A percentile compares a stretch with the other conserved stretches of the same genome.
Conservation (phyloP, 1,140 invertebrate species). For the Dinoponera quadriceps region DNA sequence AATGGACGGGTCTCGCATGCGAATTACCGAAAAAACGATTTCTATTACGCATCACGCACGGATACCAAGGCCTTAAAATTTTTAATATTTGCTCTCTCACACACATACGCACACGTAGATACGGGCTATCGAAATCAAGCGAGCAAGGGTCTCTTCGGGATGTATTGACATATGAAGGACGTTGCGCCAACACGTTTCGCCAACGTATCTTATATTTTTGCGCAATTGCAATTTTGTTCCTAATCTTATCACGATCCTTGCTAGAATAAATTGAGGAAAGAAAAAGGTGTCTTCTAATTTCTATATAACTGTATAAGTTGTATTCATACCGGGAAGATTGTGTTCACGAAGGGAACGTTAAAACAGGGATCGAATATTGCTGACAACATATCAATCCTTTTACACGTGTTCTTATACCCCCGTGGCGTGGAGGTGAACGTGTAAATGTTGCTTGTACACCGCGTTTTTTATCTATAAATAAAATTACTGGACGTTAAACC, state of each 20-base stretch:
- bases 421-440: not conserved
- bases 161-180: not conserved
- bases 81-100: slow-evolving; percentile 15
- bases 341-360: slow-evolving; percentile 11
- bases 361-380: not conserved
- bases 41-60: slow-evolving; percentile 28
- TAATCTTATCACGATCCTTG: not conserved
- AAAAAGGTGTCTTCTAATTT: not conserved
- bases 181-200: not conserved
- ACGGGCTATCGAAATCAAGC: not conserved
- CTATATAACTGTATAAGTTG: slow-evolving; percentile 8
- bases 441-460: not conserved
- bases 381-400: slow-evolving; percentile 9
- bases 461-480: slow-evolving; percentile 30
- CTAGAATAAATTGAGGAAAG: not conserved
- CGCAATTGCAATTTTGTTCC: not conserved
- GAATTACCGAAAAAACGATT: slow-evolving; percentile 48
- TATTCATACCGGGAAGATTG: not conserved
- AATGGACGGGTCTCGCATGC: slow-evolving; percentile 42
- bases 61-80: slow-evolving; percentile 10
- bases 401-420: slow-evolving; percentile 11
- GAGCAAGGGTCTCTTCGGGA: slow-evolving; percentile 7
- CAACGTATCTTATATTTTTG: not conserved
- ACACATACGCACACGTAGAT: not conserved
- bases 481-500: slow-evolving; percentile 26